Evolutionary conservation across 2,797 vertebrate species (phyloP).

Genomic region (Arnoldichthys spilopterus): DNA sequence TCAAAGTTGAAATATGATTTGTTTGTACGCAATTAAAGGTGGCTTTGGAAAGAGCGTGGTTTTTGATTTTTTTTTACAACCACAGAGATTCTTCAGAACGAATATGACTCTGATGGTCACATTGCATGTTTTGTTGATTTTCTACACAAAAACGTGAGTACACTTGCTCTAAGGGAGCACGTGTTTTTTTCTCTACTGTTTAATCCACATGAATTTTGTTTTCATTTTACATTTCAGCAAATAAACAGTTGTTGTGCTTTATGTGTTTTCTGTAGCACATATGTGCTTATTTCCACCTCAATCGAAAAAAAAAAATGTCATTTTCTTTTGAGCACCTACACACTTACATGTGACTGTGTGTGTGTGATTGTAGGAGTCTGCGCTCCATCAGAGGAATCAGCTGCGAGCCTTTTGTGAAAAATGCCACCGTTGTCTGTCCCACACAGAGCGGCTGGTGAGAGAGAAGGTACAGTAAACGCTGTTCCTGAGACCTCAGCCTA

Average conservation of each 20-base stretch:
- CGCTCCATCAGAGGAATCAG: slow-evolving; percentile 76
- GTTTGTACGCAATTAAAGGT: neutral
- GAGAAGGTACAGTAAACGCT: slow-evolving; percentile 78
- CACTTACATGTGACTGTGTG: slow-evolving; percentile 1
- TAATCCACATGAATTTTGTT: no score
- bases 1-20: neutral
- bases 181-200: no score
- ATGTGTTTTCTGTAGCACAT: no score
- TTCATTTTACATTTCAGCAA: no score
- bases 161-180: no score
- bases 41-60: neutral
- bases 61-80: no score
- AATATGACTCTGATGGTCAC: neutral
- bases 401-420: slow-evolving; percentile 81
- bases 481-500: neutral
- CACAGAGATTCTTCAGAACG: neutral
- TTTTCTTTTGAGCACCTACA: no score
- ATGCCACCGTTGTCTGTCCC: slow-evolving; percentile 79
- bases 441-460: slow-evolving; percentile 74
- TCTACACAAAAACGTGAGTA: no score
- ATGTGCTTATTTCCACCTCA: no score
- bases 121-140: no score
- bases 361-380: slow-evolving; percentile 75
- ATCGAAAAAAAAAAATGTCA: no score
- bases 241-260: no score